Conservation (phyloP, 1,140 invertebrate genomes). For the Melipona quadrifasciata region DNA sequence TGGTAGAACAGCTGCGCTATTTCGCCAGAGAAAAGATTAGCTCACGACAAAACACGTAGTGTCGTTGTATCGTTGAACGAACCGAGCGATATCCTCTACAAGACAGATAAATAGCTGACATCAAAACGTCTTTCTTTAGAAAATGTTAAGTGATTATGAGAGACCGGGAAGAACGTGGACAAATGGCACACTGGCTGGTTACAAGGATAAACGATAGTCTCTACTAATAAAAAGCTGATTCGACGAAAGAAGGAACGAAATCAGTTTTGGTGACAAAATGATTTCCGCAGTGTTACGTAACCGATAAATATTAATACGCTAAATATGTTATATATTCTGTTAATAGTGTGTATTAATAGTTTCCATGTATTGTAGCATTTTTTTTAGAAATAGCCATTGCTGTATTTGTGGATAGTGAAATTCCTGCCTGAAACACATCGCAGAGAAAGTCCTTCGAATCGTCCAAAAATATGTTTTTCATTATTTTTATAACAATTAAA, state of each 20-base stretch:
- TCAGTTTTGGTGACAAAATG: constrained; percentile 16
- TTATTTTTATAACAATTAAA: too few relatives aligned
- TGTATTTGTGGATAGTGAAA: background rate
- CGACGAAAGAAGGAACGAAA: constrained; percentile 9
- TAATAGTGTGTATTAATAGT: too few relatives aligned
- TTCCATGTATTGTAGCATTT: too few relatives aligned
- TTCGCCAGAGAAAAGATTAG: background rate
- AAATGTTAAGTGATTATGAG: background rate
- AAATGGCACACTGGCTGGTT: background rate
- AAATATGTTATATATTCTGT: too few relatives aligned
- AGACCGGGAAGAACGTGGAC: background rate
- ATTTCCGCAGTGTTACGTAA: background rate
- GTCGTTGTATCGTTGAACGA: background rate
- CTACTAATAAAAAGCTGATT: constrained; percentile 9
- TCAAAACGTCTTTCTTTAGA: background rate
- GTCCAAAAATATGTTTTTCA: too few relatives aligned
- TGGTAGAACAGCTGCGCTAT: background rate
- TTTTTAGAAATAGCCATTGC: background rate
- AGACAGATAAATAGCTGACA: background rate
- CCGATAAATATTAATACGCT: background rate
- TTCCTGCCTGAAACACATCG: too few relatives aligned
- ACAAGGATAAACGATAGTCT: background rate
- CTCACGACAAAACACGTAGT: background rate
- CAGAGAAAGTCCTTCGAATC: too few relatives aligned
- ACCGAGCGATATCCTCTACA: background rate